phyloP scores from a whole-genome alignment of 2,888 invertebrate genomes.

The Drosophila conformis region DNA sequence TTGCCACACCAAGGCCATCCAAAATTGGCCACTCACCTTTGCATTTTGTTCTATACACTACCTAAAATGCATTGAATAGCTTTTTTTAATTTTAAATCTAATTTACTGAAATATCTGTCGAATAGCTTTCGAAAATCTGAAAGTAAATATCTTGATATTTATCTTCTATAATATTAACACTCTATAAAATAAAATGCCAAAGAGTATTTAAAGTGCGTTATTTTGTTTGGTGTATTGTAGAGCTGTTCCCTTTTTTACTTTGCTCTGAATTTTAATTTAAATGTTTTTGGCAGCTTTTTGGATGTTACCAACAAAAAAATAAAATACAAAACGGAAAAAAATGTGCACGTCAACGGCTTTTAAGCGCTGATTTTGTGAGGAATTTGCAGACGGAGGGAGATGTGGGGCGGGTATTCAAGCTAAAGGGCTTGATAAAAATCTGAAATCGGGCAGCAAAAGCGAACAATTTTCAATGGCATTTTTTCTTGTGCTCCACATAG shows the following conservation, averaged over 20 bases:
- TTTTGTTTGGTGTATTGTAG: slow-evolving; percentile 25
- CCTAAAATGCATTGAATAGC: neutral
- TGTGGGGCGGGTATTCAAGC: slow-evolving; percentile 26
- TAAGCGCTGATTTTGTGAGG: slow-evolving; percentile 68
- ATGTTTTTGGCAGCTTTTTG: slow-evolving; percentile 74
- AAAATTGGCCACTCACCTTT: slow-evolving; percentile 23
- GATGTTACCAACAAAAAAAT: slow-evolving; percentile 36
- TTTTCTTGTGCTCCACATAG: slow-evolving; percentile 46
- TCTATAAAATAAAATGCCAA: neutral
- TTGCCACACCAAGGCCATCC: slow-evolving; percentile 52
- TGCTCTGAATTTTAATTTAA: slow-evolving; percentile 74
- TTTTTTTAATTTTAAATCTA: neutral
- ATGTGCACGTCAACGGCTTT: slow-evolving; percentile 68
- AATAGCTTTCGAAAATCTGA: neutral
- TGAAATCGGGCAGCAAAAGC: slow-evolving; percentile 68
- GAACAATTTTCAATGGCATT: slow-evolving; percentile 74
- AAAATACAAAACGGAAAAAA: slow-evolving; percentile 23
- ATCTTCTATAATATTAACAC: neutral
- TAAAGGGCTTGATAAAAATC: slow-evolving; percentile 70
- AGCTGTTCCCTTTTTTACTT: slow-evolving; percentile 37
- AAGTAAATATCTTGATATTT: neutral
- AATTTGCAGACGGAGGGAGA: slow-evolving; percentile 11
- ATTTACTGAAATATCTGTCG: neutral
- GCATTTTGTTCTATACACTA: slow-evolving; percentile 30
- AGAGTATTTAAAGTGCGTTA: slow-evolving; percentile 35